Evolutionary conservation across 2,888 invertebrate species (phyloP).

Genomic region (Chesias legatella): DNA sequence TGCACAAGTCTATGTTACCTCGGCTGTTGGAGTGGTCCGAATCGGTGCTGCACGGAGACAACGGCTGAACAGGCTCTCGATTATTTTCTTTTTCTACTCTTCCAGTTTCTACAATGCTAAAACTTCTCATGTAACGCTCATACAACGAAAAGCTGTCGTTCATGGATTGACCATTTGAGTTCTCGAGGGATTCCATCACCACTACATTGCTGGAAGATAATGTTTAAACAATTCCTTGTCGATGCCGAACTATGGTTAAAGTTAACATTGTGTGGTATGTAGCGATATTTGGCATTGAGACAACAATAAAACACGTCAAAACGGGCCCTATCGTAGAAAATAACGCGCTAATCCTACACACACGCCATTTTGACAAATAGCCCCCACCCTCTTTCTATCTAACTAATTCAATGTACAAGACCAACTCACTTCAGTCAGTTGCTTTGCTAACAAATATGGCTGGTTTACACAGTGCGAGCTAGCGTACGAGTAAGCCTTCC

Average conservation of each 20-base stretch:
- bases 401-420: no score
- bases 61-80: slow-evolving; percentile 35
- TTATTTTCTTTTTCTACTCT: slow-evolving; percentile 42
- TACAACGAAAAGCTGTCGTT: slow-evolving; percentile 73
- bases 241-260: no score
- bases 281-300: no score
- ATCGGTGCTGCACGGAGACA: slow-evolving; percentile 42
- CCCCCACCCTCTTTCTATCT: no score
- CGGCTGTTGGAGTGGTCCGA: slow-evolving; percentile 51
- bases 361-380: no score
- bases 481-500: slow-evolving; percentile 15
- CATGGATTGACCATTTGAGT: slow-evolving; percentile 70
- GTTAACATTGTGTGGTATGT: no score
- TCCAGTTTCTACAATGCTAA: slow-evolving; percentile 59
- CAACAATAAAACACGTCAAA: no score
- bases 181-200: slow-evolving; percentile 74
- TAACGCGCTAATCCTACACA: no score
- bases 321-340: no score
- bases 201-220: slow-evolving; percentile 38
- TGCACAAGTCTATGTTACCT: slow-evolving; percentile 62
- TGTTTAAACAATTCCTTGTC: not conserved
- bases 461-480: slow-evolving; percentile 13
- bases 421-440: no score
- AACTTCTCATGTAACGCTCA: slow-evolving; percentile 71
- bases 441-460: no score